Evolutionary conservation across 1,140 invertebrate species (phyloP), one percentile per base, ranked within the genome.

Genomic region (Drosophila kikkawai): DNA sequence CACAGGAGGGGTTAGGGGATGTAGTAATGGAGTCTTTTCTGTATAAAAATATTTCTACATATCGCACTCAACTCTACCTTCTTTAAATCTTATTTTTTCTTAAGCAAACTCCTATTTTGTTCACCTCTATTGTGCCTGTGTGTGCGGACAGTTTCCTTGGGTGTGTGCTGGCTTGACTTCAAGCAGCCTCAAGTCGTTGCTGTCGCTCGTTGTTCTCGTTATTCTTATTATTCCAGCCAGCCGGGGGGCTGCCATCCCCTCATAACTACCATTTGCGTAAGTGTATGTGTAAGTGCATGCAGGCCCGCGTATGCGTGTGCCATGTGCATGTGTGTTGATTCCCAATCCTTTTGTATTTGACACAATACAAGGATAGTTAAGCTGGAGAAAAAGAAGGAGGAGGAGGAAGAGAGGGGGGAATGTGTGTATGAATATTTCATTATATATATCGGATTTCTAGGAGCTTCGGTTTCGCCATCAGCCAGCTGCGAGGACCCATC

Each of bases 281-380:
- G 53, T 76, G 71, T 81, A 45, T 70, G 76, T 70, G 61, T 81
- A 45, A 75, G 76, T 70, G 61, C 60, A 66, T 51, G 57, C 39
- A 41, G 50, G 50, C n/a, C 7, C 13, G 17, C 29, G 11, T 26
- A n/a, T 17, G 39, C 42, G 56, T 75, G 57, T 58, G 51, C 41
- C 22, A 12, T 45, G 37, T 48, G 22, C 60, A 55, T 63, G 48
- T 74, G 69, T 75, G 50, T 79, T 67, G 58, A 42, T 59, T 74
- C 71, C 64, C 85, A 90, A 84, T 90, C 85, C 84, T 88, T 88
- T 88, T 88, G 80, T 90, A 75, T 90, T 90, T 81, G 66, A 51
- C 67, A 73, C 66, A 79, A 88, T 56, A 56, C 84, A 84, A 90
- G 78, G 76, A 84, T 67, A 59, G 42, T 47, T 42, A 44, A 51